Conservation (phyloP, 2,113 vertebrate genomes). For the Ochotona princeps region DNA sequence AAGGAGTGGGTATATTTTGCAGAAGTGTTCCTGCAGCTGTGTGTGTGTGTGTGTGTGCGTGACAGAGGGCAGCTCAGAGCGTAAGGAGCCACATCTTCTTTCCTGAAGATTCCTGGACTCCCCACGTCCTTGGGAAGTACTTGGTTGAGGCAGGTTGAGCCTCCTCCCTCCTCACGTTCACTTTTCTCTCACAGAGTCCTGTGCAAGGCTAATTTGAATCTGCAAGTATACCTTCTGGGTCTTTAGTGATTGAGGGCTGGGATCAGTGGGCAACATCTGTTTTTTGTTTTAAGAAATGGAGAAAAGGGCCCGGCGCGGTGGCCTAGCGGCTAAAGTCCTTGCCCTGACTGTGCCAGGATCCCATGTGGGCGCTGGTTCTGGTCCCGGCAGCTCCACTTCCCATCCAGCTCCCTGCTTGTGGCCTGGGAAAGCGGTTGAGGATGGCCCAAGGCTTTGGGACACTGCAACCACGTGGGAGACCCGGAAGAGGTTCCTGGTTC, state of each 20-base stretch:
- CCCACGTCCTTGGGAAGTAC: not conserved
- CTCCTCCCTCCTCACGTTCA: not conserved
- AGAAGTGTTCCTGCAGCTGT: not conserved
- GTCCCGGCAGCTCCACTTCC: too few relatives aligned
- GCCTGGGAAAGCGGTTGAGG: too few relatives aligned
- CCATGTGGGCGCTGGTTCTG: too few relatives aligned
- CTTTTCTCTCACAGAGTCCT: not conserved
- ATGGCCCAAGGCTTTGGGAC: too few relatives aligned
- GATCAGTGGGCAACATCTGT: not conserved
- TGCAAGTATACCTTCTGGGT: not conserved
- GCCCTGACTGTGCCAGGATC: too few relatives aligned
- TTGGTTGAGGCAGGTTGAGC: not conserved
- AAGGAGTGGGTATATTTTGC: not conserved
- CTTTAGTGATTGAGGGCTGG: not conserved
- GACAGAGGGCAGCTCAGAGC: too few relatives aligned
- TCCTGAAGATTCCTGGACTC: not conserved
- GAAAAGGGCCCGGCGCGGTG: not conserved
- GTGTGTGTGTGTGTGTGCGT: not conserved
- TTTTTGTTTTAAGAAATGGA: not conserved
- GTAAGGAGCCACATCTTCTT: not conserved
- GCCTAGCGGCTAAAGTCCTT: too few relatives aligned
- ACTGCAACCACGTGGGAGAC: too few relatives aligned
- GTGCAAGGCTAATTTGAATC: not conserved
- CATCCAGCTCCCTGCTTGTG: too few relatives aligned
- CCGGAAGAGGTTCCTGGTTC: too few relatives aligned